Conservation (phyloP, 2,888 invertebrate genomes). For the Drosophila peninsularis region DNA sequence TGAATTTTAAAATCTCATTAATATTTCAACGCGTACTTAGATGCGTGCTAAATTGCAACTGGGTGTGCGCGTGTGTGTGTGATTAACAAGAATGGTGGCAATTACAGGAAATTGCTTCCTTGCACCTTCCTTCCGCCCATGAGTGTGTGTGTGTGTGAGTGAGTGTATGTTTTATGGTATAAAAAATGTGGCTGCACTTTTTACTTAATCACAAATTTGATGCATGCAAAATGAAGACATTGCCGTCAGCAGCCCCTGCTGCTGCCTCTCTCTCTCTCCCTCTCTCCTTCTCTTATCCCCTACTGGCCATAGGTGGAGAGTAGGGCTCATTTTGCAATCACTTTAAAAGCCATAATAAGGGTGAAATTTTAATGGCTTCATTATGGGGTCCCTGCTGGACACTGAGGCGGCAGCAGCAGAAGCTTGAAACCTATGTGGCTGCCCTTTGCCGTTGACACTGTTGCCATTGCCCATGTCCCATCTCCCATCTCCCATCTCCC, state of each 20-base stretch:
- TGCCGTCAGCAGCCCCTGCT: constrained; percentile 41
- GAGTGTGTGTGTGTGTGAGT: constrained; percentile 11
- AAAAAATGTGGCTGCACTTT: constrained; percentile 73
- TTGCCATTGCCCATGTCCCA: constrained; percentile 41
- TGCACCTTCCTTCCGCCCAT: constrained; percentile 78
- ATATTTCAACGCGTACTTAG: constrained; percentile 74
- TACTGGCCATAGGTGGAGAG: constrained; percentile 28
- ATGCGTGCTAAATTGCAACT: constrained; percentile 53
- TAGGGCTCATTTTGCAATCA: constrained; percentile 78
- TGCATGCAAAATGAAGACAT: constrained; percentile 81
- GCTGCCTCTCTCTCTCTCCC: background rate
- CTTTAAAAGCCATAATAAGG: constrained; percentile 82
- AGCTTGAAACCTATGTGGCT: constrained; percentile 23
- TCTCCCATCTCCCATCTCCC: constrained; percentile 19
- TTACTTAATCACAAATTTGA: constrained; percentile 75
- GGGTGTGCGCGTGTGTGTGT: constrained; percentile 42
- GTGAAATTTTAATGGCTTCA: constrained; percentile 82
- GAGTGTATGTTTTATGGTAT: constrained; percentile 47
- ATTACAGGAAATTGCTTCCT: constrained; percentile 83
- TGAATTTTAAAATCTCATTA: constrained; percentile 71
- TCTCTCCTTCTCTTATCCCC: background rate
- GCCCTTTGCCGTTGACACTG: constrained; percentile 64
- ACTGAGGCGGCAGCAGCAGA: background rate
- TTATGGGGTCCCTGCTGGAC: constrained; percentile 45
- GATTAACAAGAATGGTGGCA: constrained; percentile 83